phyloP scores from a whole-genome alignment of 2,888 invertebrate genomes.

The Drosophila stalkeri region DNA sequence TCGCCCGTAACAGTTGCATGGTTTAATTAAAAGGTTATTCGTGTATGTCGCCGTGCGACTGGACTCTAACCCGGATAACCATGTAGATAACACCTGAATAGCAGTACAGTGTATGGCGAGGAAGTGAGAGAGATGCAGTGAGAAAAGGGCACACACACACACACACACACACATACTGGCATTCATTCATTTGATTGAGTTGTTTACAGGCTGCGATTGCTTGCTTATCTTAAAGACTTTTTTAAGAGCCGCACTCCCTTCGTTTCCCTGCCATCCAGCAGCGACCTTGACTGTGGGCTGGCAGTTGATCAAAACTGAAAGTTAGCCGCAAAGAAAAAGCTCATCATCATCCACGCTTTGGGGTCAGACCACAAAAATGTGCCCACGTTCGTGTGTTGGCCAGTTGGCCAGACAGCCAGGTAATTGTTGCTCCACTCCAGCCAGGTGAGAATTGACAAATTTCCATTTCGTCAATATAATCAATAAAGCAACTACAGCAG shows the following conservation, averaged over 20 bases:
- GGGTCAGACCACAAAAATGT: constrained; percentile 61
- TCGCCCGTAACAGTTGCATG: constrained; percentile 63
- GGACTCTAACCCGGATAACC: constrained; percentile 25
- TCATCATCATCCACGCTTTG: constrained; percentile 33
- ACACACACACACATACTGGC: background rate
- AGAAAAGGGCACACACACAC: constrained; percentile 7
- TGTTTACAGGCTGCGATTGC: constrained; percentile 42
- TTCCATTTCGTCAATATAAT: constrained; percentile 78
- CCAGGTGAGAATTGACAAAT: constrained; percentile 81
- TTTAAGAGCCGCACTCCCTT: constrained; percentile 16
- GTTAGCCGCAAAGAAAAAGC: constrained; percentile 61
- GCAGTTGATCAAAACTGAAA: constrained; percentile 62
- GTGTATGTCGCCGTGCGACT: constrained; percentile 64
- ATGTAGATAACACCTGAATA: constrained; percentile 39
- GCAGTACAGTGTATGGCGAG: background rate
- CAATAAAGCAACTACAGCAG: constrained; percentile 55
- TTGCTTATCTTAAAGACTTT: constrained; percentile 80
- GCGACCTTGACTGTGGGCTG: constrained; percentile 68
- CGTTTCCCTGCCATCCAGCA: background rate
- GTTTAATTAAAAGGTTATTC: constrained; percentile 84
- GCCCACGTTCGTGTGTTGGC: constrained; percentile 16
- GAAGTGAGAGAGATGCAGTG: background rate
- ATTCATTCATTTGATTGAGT: constrained; percentile 57
- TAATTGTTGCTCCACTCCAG: constrained; percentile 36
- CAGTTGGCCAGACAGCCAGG: background rate